Conservation (phyloP, 1,140 invertebrate genomes). For the Euschistus heros region DNA sequence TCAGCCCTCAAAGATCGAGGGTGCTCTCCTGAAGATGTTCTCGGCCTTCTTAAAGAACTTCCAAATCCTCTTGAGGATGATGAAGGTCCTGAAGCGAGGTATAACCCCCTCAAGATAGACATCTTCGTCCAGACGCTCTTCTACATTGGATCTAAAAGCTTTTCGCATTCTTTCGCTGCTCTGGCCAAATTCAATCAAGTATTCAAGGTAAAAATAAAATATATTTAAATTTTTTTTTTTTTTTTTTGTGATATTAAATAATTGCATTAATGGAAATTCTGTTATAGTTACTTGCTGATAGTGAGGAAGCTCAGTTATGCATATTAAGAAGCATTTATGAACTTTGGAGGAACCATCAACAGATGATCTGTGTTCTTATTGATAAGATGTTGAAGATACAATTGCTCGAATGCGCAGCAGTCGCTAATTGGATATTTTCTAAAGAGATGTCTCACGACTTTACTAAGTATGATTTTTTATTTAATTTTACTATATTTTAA, state of each 20-base stretch:
- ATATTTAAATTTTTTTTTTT: background rate
- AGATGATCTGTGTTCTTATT: constrained; percentile 92
- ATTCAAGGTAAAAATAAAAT: constrained; percentile 57
- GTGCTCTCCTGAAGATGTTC: constrained; percentile 78
- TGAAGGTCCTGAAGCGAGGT: constrained; percentile 47
- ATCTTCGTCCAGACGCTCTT: constrained; percentile 92
- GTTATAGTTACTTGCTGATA: constrained; percentile 68
- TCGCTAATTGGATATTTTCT: constrained; percentile 98
- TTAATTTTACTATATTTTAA: too few relatives aligned
- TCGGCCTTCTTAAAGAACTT: constrained; percentile 78
- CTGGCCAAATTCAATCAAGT: constrained; percentile 94
- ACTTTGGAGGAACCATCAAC: constrained; percentile 87
- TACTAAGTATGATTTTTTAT: constrained; percentile 53
- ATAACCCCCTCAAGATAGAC: constrained; percentile 89
- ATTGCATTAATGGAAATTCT: background rate
- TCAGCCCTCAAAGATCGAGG: constrained; percentile 70
- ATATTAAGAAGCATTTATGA: constrained; percentile 88
- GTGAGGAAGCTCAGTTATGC: constrained; percentile 92
- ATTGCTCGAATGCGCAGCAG: constrained; percentile 90
- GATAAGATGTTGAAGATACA: constrained; percentile 97
- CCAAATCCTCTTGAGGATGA: constrained; percentile 62
- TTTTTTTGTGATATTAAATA: constrained; percentile 5
- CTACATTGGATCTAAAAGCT: constrained; percentile 89
- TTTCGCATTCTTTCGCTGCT: constrained; percentile 95
- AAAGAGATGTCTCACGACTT: constrained; percentile 91